phyloP scores from a whole-genome alignment of 2,888 invertebrate species.

The Limnephilus lunatus region DNA sequence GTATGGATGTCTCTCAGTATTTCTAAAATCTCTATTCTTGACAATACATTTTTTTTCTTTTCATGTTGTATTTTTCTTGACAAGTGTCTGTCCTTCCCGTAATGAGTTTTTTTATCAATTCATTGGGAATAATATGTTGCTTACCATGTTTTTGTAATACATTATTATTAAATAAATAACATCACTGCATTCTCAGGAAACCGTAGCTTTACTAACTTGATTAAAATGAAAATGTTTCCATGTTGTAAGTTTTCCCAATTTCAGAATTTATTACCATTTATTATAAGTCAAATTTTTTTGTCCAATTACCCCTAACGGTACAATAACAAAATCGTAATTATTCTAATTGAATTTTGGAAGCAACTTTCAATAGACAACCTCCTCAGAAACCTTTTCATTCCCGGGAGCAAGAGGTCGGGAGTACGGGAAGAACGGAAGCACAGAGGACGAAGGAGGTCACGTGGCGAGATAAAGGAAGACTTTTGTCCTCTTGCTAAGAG shows the following conservation, averaged over 20 bases:
- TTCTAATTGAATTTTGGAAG: background rate
- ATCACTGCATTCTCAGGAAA: no score
- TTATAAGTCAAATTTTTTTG: background rate
- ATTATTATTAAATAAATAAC: no score
- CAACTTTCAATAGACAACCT: background rate
- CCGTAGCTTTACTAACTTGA: no score
- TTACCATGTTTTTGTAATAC: no score
- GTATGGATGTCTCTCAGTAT: no score
- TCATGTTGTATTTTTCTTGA: no score
- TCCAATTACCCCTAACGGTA: background rate
- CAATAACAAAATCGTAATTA: background rate
- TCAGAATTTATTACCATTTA: background rate
- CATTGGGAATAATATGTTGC: no score
- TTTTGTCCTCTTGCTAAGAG: conserved; percentile 6
- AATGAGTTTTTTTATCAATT: no score
- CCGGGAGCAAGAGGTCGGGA: background rate
- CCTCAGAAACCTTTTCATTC: background rate
- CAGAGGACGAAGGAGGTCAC: background rate
- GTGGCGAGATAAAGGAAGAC: background rate
- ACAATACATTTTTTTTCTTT: no score
- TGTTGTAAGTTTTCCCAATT: background rate
- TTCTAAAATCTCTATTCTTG: no score
- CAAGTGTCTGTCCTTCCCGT: no score
- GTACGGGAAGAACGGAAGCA: background rate
- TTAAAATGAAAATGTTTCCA: no score